Evolutionary conservation across 2,797 vertebrate genomes (phyloP).

Genomic region (Prunella strophiata): DNA sequence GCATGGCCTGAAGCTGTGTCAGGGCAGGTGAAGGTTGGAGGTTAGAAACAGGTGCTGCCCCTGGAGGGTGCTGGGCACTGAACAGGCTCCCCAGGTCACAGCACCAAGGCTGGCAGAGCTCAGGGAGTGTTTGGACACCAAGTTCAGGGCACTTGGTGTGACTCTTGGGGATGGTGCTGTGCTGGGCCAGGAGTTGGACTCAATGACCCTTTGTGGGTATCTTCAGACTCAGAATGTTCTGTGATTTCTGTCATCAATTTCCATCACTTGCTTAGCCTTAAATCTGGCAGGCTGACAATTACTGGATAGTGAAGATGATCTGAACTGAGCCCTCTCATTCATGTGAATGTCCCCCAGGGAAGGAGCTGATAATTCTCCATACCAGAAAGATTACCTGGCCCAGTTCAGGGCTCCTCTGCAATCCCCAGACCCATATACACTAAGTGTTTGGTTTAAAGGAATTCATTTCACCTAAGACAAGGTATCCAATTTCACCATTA

Average conservation of each 20-base stretch:
- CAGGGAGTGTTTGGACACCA: no score
- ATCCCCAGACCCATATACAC: background rate
- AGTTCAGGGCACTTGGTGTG: no score
- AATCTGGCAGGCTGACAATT: background rate
- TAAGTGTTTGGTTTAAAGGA: background rate
- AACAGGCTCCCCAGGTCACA: no score
- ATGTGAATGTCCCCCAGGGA: background rate
- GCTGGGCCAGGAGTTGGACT: background rate
- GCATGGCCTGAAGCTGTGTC: no score
- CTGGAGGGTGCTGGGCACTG: no score
- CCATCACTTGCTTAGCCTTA: background rate
- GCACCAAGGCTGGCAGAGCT: no score
- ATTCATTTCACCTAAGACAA: background rate
- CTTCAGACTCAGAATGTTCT: background rate
- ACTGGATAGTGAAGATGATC: background rate
- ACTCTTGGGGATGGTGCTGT: background rate
- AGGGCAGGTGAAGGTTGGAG: no score
- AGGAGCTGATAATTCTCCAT: background rate
- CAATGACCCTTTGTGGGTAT: rapidly evolving
- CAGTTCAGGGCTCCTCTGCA: background rate
- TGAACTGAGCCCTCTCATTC: background rate
- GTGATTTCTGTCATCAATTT: background rate
- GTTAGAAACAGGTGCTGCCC: no score
- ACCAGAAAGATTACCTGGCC: background rate
- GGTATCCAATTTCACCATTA: background rate